These are phyloP conservation scores for Dynastes tityus DNA, from an alignment of 2,888 invertebrate species.

Conservation along the genomic window DNA sequence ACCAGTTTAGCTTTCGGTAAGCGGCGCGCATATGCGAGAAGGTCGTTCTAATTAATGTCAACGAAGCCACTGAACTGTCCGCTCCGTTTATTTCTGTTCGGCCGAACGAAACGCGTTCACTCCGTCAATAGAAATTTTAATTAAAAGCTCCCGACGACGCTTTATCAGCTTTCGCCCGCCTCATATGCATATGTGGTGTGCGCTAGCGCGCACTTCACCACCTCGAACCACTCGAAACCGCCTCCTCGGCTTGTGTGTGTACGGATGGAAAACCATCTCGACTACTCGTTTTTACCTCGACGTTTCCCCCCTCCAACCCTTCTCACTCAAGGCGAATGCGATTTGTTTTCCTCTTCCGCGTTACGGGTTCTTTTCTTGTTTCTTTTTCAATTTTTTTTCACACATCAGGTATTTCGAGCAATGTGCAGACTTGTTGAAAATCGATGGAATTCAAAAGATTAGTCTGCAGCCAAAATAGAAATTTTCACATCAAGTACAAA, in stretches of 20 bases:
- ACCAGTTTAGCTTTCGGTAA: conserved; percentile 5
- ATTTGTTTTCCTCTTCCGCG: neutral
- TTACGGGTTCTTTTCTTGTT: neutral
- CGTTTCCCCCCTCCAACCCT: neutral
- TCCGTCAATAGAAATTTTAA: conserved; percentile 41
- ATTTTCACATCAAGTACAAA: too few species aligned
- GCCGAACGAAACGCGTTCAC: conserved; percentile 24
- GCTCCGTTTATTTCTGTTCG: conserved; percentile 44
- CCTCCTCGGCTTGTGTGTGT: neutral
- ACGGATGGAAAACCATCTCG: neutral
- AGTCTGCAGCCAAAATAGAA: too few species aligned
- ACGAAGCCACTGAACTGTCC: conserved; percentile 43
- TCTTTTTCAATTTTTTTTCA: neutral
- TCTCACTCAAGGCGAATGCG: neutral
- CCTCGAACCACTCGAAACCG: neutral
- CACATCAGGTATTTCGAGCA: too few species aligned
- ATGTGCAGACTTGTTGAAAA: too few species aligned
- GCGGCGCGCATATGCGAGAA: conserved; percentile 8
- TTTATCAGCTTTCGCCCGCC: conserved; percentile 20
- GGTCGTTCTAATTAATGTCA: conserved; percentile 41
- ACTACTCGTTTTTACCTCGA: conserved; percentile 6
- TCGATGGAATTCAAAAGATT: too few species aligned
- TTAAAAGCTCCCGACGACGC: conserved; percentile 36
- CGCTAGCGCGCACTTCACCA: neutral
- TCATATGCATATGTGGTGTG: neutral